Evolutionary conservation across 2,113 vertebrate genomes (phyloP).

Genomic region (Corythornis madagascariensis): DNA sequence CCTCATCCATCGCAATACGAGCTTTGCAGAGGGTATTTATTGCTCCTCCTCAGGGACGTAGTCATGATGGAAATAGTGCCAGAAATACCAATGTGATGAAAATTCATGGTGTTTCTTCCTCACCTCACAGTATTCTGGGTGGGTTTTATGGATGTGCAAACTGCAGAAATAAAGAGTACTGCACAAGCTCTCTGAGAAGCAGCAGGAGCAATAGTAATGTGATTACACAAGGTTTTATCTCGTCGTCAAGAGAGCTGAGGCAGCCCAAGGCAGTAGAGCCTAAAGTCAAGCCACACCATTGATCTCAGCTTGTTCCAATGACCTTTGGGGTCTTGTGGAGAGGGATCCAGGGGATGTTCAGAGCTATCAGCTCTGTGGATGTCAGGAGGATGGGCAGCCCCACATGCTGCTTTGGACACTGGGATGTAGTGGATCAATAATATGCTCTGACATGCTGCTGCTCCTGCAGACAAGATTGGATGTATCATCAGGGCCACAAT

Average conservation of each 20-base stretch:
- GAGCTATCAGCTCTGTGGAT: not conserved
- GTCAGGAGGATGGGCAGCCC: not conserved
- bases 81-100: slow-evolving; percentile 25
- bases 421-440: not conserved
- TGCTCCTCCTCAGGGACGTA: not conserved
- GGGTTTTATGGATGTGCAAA: not conserved
- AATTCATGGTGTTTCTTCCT: not conserved
- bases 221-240: not conserved
- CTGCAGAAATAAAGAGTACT: not conserved
- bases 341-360: not conserved
- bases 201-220: not conserved
- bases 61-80: not conserved
- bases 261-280: not conserved
- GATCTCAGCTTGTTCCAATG: not conserved
- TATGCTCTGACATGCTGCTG: not conserved
- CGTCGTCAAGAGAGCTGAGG: fast-evolving
- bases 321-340: not conserved
- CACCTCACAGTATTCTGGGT: not conserved
- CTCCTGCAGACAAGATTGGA: not conserved
- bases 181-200: not conserved
- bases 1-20: not conserved
- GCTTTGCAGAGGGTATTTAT: slow-evolving; percentile 37
- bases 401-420: fast-evolving
- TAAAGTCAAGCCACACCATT: not conserved
- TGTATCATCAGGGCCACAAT: not conserved